phyloP scores from a whole-genome alignment of 1,140 invertebrate species.

The Scaptodrosophila lebanonensis region DNA sequence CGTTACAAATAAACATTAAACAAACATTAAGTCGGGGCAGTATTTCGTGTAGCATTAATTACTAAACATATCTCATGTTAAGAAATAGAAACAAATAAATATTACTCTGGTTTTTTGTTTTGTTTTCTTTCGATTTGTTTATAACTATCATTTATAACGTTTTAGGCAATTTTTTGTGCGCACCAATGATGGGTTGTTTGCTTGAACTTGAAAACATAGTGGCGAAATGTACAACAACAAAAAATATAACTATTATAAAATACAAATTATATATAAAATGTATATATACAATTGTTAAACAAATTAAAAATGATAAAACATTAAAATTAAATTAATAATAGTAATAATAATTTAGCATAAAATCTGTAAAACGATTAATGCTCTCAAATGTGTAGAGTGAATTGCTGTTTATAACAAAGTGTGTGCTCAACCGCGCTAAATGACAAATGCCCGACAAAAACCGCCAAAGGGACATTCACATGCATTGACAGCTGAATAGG shows the following conservation, averaged over 20 bases:
- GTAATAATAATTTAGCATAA: constrained; percentile 9
- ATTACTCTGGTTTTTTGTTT: constrained; percentile 19
- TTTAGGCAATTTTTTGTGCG: constrained; percentile 46
- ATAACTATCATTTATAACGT: too few species aligned
- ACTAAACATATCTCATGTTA: constrained; percentile 66
- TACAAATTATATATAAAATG: constrained; percentile 38
- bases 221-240: constrained; percentile 64
- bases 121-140: neutral
- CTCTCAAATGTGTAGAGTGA: constrained; percentile 31
- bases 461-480: constrained; percentile 33
- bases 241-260: constrained; percentile 39
- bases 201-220: constrained; percentile 18
- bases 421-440: constrained; percentile 4
- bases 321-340: constrained; percentile 19
- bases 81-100: constrained; percentile 69
- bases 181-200: constrained; percentile 34
- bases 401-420: constrained; percentile 59
- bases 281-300: too few species aligned
- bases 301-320: constrained; percentile 34
- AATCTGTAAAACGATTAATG: constrained; percentile 16
- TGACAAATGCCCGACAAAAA: too few species aligned
- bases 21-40: constrained; percentile 72
- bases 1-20: constrained; percentile 69
- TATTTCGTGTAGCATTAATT: constrained; percentile 69
- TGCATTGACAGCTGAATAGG: constrained; percentile 39